phyloP scores from a whole-genome alignment of 2,888 invertebrate species.

The Polia nebulosa region DNA sequence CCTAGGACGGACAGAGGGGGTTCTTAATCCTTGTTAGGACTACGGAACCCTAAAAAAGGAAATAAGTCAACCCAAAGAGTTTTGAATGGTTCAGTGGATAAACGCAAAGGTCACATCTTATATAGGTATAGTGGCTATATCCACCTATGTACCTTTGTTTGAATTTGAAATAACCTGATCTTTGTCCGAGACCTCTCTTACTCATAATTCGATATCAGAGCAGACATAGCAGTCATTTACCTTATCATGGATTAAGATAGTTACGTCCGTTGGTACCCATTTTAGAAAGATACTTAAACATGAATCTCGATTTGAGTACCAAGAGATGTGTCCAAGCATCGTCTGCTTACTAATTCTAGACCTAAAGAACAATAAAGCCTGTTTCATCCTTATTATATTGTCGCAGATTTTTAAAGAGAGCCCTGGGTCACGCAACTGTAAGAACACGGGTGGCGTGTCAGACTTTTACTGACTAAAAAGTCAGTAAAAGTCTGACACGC shows the following conservation, averaged over 20 bases:
- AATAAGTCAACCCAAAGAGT: constrained; percentile 23
- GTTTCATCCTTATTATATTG: too few relatives aligned
- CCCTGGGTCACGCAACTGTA: too few relatives aligned
- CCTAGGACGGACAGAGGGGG: too few relatives aligned
- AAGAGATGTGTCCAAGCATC: background rate
- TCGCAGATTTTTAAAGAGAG: too few relatives aligned
- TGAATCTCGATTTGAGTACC: background rate
- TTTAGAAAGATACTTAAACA: background rate
- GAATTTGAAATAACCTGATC: background rate
- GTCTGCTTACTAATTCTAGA: background rate
- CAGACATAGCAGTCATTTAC: constrained; percentile 10
- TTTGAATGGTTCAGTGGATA: constrained; percentile 29
- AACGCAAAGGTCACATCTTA: constrained; percentile 30
- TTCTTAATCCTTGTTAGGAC: too few relatives aligned
- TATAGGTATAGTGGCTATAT: background rate
- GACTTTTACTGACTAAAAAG: too few relatives aligned
- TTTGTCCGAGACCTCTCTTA: background rate
- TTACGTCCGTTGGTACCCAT: background rate
- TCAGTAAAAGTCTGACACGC: too few relatives aligned
- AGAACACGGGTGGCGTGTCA: too few relatives aligned
- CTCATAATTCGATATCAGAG: background rate
- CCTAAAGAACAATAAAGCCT: background rate
- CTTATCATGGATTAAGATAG: constrained; percentile 39
- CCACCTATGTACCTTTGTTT: constrained; percentile 9
- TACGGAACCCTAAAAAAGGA: too few relatives aligned